phyloP scores from a whole-genome alignment of 92 coral and sea anemone genomes.

The Montipora capitata region DNA sequence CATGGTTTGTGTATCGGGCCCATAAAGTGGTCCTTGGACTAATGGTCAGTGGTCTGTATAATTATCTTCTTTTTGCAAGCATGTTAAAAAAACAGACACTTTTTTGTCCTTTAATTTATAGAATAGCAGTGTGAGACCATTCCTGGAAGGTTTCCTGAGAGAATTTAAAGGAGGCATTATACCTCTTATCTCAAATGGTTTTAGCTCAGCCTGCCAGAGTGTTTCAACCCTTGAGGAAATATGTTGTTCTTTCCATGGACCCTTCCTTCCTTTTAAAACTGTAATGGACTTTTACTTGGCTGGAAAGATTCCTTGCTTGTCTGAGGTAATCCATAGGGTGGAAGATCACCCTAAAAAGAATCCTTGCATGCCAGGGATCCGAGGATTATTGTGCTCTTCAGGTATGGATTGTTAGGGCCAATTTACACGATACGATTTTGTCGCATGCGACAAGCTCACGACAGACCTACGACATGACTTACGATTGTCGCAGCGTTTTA shows the following conservation, averaged over 20 bases:
- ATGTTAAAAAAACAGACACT: not conserved
- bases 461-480: too few species aligned
- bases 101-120: not conserved
- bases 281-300: conserved; percentile 64
- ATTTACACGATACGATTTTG: too few species aligned
- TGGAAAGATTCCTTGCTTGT: conserved; percentile 4
- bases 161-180: conserved; percentile 78
- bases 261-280: conserved; percentile 57
- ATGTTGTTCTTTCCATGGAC: conserved; percentile 18
- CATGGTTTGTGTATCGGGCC: too few species aligned
- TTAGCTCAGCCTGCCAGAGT: not conserved
- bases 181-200: conserved; percentile 36
- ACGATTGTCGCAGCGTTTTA: too few species aligned
- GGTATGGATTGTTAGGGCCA: not conserved
- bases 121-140: conserved; percentile 1
- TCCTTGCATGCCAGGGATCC: not conserved
- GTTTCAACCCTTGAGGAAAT: not conserved
- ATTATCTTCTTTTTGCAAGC: too few species aligned
- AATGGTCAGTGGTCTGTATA: too few species aligned
- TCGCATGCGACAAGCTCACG: too few species aligned
- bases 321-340: not conserved
- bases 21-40: too few species aligned
- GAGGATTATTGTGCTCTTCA: conserved; percentile 40
- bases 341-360: not conserved
- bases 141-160: conserved; percentile 15